Percentiles rank a stretch among this genome's conserved stretches.
These are phyloP conservation scores for Blennius ocellaris DNA, from an alignment of 2,113 vertebrate species.

Conservation along the genomic window DNA sequence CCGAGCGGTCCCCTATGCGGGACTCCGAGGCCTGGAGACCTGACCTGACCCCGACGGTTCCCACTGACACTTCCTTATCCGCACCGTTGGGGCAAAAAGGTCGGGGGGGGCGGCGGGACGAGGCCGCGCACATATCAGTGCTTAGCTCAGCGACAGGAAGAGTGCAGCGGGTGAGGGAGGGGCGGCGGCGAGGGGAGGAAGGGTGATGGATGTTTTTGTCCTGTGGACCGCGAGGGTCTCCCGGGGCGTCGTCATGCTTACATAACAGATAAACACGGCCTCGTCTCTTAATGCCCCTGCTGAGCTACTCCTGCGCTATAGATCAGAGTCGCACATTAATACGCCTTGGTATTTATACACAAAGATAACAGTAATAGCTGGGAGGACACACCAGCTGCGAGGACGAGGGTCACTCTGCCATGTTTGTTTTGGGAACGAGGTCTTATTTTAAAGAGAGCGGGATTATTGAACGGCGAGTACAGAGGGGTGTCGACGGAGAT, in stretches of 20 bases:
- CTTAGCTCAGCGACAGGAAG: constrained; percentile 75
- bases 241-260: constrained; percentile 49
- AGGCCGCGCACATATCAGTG: constrained; percentile 47
- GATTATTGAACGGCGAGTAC: constrained; percentile 17
- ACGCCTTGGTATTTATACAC: constrained; percentile 41
- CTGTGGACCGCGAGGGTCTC: constrained; percentile 13
- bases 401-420: neutral
- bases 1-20: constrained; percentile 48
- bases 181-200: constrained; percentile 12
- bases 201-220: constrained; percentile 55
- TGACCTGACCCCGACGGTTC: constrained; percentile 54
- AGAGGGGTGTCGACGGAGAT: constrained; percentile 45
- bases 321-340: constrained; percentile 25
- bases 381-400: constrained; percentile 11
- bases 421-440: constrained; percentile 41
- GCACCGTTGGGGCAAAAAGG: constrained; percentile 58
- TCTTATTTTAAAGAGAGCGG: constrained; percentile 3
- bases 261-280: constrained; percentile 56
- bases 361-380: constrained; percentile 40
- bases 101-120: constrained; percentile 37
- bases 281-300: neutral
- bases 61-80: constrained; percentile 79
- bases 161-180: constrained; percentile 41
- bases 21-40: constrained; percentile 51
- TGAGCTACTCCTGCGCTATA: constrained; percentile 4